Percentiles rank a stretch among this genome's conserved stretches.
These are phyloP conservation scores for Nothocercus julius DNA, from an alignment of 2,113 vertebrate genomes.

Conservation along the genomic window DNA sequence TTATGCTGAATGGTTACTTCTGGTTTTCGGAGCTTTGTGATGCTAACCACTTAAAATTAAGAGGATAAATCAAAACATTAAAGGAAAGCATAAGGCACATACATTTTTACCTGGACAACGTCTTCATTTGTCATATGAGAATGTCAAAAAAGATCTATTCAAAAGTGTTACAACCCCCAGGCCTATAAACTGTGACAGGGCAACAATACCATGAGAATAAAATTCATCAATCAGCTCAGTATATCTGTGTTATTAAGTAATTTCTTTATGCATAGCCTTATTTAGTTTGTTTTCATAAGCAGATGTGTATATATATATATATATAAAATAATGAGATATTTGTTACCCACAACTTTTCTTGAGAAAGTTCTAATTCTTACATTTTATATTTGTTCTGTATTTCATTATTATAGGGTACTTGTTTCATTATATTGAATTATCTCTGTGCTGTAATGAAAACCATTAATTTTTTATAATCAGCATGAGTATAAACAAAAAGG, in stretches of 20 bases:
- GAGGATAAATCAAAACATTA: background rate
- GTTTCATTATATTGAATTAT: conserved; percentile 27
- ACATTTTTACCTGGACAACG: background rate
- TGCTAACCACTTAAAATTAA: background rate
- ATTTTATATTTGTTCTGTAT: conserved; percentile 12
- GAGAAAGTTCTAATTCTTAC: background rate
- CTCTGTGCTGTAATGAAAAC: conserved; percentile 16
- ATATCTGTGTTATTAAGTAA: background rate
- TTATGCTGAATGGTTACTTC: background rate
- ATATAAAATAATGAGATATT: conserved; percentile 4
- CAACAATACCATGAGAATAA: background rate
- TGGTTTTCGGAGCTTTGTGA: background rate
- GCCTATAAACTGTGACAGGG: background rate
- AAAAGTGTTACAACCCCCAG: background rate
- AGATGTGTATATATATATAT: background rate
- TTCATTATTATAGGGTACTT: conserved; percentile 20
- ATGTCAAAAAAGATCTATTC: background rate
- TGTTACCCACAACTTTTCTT: background rate
- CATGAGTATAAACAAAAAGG: conserved; percentile 42
- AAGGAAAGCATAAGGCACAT: background rate
- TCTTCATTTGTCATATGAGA: background rate
- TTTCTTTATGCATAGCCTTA: background rate
- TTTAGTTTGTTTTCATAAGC: background rate
- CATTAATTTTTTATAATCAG: conserved; percentile 42
- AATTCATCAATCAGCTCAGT: background rate